Conservation (phyloP, 92 coral and sea anemone species). For the Epizoanthus ramosus region DNA sequence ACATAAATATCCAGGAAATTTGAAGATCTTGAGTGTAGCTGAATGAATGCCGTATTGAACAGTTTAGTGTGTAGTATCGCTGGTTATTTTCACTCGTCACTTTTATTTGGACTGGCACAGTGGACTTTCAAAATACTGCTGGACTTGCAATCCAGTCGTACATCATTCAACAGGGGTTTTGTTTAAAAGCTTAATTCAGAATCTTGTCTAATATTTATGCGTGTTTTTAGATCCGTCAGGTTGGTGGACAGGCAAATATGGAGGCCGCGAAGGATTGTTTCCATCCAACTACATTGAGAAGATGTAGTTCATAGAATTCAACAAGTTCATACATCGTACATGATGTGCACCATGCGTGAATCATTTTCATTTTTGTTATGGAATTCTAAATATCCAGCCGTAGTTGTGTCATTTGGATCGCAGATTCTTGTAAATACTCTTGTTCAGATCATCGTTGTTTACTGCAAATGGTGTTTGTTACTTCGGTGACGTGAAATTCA, state of each 20-base stretch:
- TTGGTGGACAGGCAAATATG: slow-evolving; percentile 97
- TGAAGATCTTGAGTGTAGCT: too few relatives aligned
- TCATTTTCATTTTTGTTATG: neutral
- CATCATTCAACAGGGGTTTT: too few relatives aligned
- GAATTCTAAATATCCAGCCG: neutral
- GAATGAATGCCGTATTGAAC: too few relatives aligned
- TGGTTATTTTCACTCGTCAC: too few relatives aligned
- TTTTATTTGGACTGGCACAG: too few relatives aligned
- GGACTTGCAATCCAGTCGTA: too few relatives aligned
- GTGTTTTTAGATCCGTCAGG: slow-evolving; percentile 86
- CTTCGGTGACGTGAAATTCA: neutral
- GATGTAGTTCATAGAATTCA: slow-evolving; percentile 44
- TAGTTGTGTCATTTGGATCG: neutral
- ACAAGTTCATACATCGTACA: neutral
- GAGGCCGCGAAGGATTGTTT: slow-evolving; percentile 96
- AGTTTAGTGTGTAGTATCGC: too few relatives aligned
- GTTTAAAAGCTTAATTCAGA: neutral
- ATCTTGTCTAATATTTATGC: neutral
- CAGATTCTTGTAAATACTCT: slow-evolving; percentile 12
- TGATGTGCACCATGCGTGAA: neutral
- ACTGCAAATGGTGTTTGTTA: neutral
- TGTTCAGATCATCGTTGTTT: neutral
- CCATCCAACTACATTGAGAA: slow-evolving; percentile 98
- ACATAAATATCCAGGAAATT: too few relatives aligned
- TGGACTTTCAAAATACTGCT: too few relatives aligned